Conservation (phyloP, 2,797 vertebrate genomes). For the Gallinago solitaria region DNA sequence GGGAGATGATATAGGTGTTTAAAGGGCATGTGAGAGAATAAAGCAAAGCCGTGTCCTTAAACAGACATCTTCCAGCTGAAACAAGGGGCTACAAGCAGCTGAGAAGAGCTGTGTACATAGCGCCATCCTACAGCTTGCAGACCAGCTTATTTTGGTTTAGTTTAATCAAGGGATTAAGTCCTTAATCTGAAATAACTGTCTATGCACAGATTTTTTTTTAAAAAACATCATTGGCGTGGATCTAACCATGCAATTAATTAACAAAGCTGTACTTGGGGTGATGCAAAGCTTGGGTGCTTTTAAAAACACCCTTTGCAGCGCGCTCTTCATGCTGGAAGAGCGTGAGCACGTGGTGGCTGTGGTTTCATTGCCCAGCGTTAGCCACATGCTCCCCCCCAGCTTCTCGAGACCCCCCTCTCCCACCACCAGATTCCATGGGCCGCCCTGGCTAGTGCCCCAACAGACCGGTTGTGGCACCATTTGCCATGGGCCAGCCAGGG, state of each 20-base stretch:
- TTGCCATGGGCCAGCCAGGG: neutral
- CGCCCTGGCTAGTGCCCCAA: neutral
- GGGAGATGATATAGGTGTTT: neutral
- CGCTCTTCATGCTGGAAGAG: neutral
- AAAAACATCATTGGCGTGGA: neutral
- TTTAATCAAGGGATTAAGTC: conserved; percentile 57
- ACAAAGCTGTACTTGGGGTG: neutral
- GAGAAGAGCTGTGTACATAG: neutral
- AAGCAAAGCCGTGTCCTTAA: neutral
- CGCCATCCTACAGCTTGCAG: conserved; percentile 34
- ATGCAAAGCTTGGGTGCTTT: neutral
- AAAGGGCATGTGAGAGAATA: conserved; percentile 2
- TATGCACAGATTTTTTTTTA: neutral
- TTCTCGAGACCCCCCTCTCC: accelerated
- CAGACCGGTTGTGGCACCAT: neutral
- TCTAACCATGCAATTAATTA: conserved; percentile 26
- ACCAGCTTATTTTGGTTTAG: conserved; percentile 36
- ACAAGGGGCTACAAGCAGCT: neutral
- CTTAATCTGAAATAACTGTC: conserved; percentile 62
- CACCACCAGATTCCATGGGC: neutral
- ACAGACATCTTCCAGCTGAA: neutral
- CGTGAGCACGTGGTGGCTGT: accelerated
- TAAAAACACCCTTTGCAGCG: neutral
- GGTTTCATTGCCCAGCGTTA: neutral
- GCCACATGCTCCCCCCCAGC: neutral